Percentiles rank a stretch among this genome's conserved stretches.
These are phyloP conservation scores for Tetrax tetrax DNA, from an alignment of 2,113 vertebrate genomes.

Conservation along the genomic window DNA sequence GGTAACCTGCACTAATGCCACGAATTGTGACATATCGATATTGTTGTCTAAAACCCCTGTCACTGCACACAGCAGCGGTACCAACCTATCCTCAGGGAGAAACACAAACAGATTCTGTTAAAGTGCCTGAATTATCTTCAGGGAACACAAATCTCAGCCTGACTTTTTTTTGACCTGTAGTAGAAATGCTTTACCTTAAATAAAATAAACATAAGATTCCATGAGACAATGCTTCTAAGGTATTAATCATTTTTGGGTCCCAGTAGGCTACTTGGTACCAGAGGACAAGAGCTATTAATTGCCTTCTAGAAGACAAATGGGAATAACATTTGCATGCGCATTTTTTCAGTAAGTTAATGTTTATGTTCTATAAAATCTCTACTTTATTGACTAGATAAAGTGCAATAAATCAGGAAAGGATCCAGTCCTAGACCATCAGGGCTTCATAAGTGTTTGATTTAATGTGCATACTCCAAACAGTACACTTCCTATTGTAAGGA, in stretches of 20 bases:
- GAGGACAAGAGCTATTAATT: background rate
- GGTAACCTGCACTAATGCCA: background rate
- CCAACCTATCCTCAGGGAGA: background rate
- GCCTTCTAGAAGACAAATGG: background rate
- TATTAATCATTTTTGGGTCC: background rate
- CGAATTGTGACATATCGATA: background rate
- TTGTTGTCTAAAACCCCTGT: background rate
- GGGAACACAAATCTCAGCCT: background rate
- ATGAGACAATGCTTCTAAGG: background rate
- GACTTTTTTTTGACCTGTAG: background rate
- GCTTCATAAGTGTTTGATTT: background rate
- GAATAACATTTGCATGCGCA: background rate
- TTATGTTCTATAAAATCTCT: background rate
- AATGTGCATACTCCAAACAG: background rate
- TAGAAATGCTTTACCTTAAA: background rate
- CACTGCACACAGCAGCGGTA: accelerated
- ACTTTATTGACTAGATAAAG: background rate
- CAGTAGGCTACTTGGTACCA: background rate
- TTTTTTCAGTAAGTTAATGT: background rate
- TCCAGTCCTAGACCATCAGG: background rate
- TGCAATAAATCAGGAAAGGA: background rate
- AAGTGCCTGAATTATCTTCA: background rate
- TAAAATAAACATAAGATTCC: background rate
- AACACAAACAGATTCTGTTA: background rate
- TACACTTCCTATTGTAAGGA: background rate